Conservation (phyloP, 2,113 vertebrate genomes). For the Corythornis vintsioides region DNA sequence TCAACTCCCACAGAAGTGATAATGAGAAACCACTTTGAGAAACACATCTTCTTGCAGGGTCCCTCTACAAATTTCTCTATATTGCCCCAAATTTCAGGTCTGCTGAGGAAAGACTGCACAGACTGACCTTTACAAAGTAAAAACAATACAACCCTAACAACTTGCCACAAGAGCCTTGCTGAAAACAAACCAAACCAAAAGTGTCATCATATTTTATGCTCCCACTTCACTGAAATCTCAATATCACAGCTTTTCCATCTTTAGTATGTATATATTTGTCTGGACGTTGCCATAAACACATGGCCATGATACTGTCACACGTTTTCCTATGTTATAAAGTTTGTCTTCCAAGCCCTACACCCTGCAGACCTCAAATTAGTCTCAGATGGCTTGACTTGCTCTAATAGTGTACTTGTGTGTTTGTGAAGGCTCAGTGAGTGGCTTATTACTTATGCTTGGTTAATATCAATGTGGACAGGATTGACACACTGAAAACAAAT, state of each 20-base stretch:
- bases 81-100: not conserved
- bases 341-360: not conserved
- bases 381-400: slow-evolving; percentile 6
- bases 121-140: not conserved
- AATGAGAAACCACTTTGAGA: not conserved
- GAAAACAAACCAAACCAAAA: not conserved
- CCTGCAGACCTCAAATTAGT: slow-evolving; percentile 50
- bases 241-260: not conserved
- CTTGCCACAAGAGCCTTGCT: not conserved
- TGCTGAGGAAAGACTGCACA: not conserved
- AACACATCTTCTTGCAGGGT: not conserved
- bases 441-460: not conserved
- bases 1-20: not conserved
- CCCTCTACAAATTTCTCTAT: not conserved
- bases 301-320: not conserved
- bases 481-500: not conserved
- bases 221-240: not conserved
- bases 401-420: not conserved
- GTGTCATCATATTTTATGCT: not conserved
- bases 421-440: slow-evolving; percentile 20
- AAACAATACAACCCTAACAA: not conserved
- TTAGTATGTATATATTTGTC: not conserved
- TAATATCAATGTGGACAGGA: not conserved
- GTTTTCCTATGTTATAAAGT: not conserved
- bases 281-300: not conserved